These are phyloP conservation scores for Arbacia lixula DNA, from an alignment of 53 echinoderm and acorn worm genomes.

Conservation along the genomic window DNA sequence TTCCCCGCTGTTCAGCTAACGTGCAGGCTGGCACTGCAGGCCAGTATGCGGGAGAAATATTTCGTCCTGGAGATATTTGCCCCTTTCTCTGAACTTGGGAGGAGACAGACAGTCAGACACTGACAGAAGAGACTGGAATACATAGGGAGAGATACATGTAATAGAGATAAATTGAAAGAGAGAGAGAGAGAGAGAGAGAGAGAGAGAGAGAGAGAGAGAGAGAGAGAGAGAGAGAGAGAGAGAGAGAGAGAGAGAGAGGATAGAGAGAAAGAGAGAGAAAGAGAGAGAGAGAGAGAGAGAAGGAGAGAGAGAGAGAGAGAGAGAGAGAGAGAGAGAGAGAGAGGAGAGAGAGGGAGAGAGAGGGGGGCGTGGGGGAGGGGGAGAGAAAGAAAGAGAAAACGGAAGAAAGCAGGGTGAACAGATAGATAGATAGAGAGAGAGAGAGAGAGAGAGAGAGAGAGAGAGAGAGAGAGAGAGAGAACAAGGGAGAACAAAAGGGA, in stretches of 20 bases:
- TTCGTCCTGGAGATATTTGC: too few species aligned
- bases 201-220: not conserved
- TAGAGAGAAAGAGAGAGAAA: not conserved
- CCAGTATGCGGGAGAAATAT: too few species aligned
- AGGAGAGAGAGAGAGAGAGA: not conserved
- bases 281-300: not conserved
- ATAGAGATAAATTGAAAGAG: not conserved
- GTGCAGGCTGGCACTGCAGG: too few species aligned
- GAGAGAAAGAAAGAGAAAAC: not conserved
- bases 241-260: constrained; percentile 4
- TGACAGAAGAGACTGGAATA: not conserved
- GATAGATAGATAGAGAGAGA: not conserved
- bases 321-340: not conserved
- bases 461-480: not conserved
- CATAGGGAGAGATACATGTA: not conserved
- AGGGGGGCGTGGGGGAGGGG: not conserved
- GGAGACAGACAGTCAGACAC: too few species aligned
- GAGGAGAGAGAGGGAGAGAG: not conserved
- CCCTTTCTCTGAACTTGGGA: too few species aligned
- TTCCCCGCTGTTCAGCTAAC: too few species aligned
- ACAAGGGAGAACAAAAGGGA: not conserved
- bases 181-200: not conserved
- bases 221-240: not conserved
- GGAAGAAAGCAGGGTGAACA: not conserved
- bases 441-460: not conserved